Evolutionary conservation across 1,140 invertebrate species (phyloP), one percentile per base, ranked within the genome.

Genomic region (Drosophila paulistorum): DNA sequence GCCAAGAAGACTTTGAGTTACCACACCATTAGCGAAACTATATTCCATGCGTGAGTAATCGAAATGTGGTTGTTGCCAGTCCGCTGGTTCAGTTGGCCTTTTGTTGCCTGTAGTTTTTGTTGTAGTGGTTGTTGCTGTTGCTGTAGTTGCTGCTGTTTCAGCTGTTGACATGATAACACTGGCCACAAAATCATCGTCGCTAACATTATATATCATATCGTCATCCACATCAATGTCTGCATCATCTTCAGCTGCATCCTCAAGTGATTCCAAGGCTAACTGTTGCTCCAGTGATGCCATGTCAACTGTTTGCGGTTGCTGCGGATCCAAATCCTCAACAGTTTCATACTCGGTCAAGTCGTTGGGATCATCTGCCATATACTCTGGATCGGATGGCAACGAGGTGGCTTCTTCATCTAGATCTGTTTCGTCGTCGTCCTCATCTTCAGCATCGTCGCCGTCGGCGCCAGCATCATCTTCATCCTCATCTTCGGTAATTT

Each of bases 1-100:
- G 11, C 90, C 82, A 14, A 91, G 69, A 30, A 91, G 68, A 58
- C 90, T 91, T 48, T 91, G 90, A 17, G 90, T 91, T 51, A 83
- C 90, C 23, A 91, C 85, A 41, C 90, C 90, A 65, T 90, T 89
- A 66, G 70, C 90, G n/a, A 91, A 91, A 63, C 84, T 91, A 58
- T 91, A 91, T 68, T 91, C 90, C 90, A 91, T 91, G 76, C 90
- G 90, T 76, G 90, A 91, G 64, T 91, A 91, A 74, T 91, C 90
- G 68, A 91, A 91, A 77, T 90, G 90, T 10, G 90, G 90, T 61
- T 81, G 82, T 69, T 90, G 82, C 79, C 78, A 83, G 7, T 90
- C 82, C 6, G 75, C 74, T 39, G 71, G 41, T 33, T 30, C 39
- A 4, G 71, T 51, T 42, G 69, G 2, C n/a, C 48, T 62, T 64